Percentiles rank a stretch among this genome's conserved stretches.
Conservation (phyloP, 2,113 vertebrate species). For the Megaceryle torquata region DNA sequence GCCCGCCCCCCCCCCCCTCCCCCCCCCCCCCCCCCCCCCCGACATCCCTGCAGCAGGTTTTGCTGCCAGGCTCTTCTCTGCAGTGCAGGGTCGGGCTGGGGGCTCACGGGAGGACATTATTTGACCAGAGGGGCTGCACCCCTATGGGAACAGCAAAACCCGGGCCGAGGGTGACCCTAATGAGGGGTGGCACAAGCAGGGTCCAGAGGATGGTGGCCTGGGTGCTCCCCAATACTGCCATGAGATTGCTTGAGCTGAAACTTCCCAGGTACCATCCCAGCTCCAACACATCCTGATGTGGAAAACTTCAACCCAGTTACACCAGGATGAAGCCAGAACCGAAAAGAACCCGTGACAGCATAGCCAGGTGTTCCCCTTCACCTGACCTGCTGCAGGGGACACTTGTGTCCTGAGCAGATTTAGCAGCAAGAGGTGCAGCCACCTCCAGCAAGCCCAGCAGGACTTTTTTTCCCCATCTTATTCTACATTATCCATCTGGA, state of each 20-base stretch:
- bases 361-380: background rate
- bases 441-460: background rate
- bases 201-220: fast-evolving
- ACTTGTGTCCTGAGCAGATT: background rate
- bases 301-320: background rate
- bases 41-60: fast-evolving
- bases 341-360: fast-evolving
- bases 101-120: fast-evolving
- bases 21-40: no score
- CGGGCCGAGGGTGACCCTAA: background rate
- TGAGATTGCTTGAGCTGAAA: fast-evolving
- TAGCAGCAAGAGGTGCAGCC: background rate
- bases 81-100: fast-evolving
- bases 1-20: no score
- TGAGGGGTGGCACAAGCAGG: background rate
- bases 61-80: background rate
- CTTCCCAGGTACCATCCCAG: background rate
- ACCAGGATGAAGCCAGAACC: background rate
- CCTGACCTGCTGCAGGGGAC: background rate
- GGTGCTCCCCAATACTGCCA: background rate
- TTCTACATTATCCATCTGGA: background rate
- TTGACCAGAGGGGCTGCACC: background rate
- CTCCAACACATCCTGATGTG: fast-evolving
- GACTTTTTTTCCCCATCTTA: background rate
- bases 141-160: fast-evolving